Evolutionary conservation across 2,888 invertebrate genomes (phyloP), one percentile per base, ranked within the genome.

Genomic region (Zaprionus obscuricornis): DNA sequence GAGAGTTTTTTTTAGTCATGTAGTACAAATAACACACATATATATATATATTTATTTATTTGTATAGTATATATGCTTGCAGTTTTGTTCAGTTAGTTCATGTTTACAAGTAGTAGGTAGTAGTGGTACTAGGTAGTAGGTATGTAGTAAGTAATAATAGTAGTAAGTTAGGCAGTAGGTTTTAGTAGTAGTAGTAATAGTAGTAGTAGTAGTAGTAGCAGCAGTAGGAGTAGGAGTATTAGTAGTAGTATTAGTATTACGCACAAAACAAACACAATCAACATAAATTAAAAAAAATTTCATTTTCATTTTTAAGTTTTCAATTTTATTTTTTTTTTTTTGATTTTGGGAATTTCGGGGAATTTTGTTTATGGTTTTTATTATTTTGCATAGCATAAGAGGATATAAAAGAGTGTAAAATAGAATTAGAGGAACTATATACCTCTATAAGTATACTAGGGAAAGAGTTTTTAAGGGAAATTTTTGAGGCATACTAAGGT

Each of bases 311-410:
- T 71, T 51, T 27, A 45, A 74, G 65, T 37, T 42, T 42, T 55
- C 16, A 17, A 33, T 40, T 46, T 11, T n/a, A n/a, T n/a, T n/a
- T n/a, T n/a, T n/a, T 42, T 52, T 7, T 24, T 26, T 16, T 24
- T 8, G 3, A 10, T 17, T n/a, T n/a, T n/a, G n/a, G 16, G 24
- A 3, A 34, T 11, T 46, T 33, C 33, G 7, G 17, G 7, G 5
- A 57, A 58, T 58, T 78, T 82, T 16, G 27, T 34, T n/a, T 33
- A 20, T 57, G 60, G 74, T 60, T 68, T n/a, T n/a, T 76, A 46
- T 24, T 43, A 46, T 71, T 78, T 83, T 79, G 76, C 67, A 79
- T 71, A 62, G 42, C 54, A 50, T 54, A 50, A 34, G 14, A 39
- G 33, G 2, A 18, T 10, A 3, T 42, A 13, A 4, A 8, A n/a